Base-by-base conservation (phyloP, 2,797 vertebrate genomes). In the Staurois parvus region DNA sequence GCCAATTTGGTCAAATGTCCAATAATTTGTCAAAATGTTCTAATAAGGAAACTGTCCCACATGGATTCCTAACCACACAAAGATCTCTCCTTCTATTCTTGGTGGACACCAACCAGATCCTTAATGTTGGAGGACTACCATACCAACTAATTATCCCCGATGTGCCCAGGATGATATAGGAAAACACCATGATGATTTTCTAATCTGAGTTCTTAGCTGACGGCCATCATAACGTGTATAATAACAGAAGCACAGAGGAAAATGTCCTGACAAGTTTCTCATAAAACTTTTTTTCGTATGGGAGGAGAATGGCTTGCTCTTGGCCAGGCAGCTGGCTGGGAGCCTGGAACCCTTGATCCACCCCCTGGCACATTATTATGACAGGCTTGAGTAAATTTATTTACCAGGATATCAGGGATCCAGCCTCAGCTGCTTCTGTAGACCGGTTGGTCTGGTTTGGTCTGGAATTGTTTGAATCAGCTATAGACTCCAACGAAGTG, bases 381-480 rank as follows among this genome's bases (percentile, higher is more conserved):
- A 64, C n/a, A 29, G 62, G 52, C 75, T 3, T 52, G 48, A 0
- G 48, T 19, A 52, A 52, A 1, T 24, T 64, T 64, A 64, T 26
- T 26, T 12, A 64, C 12, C 26, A n/a, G n/a, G n/a, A n/a, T 26
- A 64, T 64, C 2, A 24, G 24, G 24, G 5, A 24, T 24, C 59
- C 59, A 2, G 24, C 24, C 59, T 9, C 56, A 7, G 56, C 56
- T 62, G 56, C 56, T 62, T 21, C 11, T 24, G 15, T 1, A 19
- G 30, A 79, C 83, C 3, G 76, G 83, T 85, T 74, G 8, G 17
- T 32, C 83, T 29, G 52, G 83, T 72, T 84, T 30, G 15, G 34
- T 32, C 32, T 30, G 74, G 29, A 70, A 37, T 48, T 34, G n/a
- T 52, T 76, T 30, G 42, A 62, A 56, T 76, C 73, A 32, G n/a